Percentiles rank a stretch among this genome's conserved stretches.
These are phyloP conservation scores for Empis livida DNA, from an alignment of 2,888 invertebrate genomes.

Conservation along the genomic window DNA sequence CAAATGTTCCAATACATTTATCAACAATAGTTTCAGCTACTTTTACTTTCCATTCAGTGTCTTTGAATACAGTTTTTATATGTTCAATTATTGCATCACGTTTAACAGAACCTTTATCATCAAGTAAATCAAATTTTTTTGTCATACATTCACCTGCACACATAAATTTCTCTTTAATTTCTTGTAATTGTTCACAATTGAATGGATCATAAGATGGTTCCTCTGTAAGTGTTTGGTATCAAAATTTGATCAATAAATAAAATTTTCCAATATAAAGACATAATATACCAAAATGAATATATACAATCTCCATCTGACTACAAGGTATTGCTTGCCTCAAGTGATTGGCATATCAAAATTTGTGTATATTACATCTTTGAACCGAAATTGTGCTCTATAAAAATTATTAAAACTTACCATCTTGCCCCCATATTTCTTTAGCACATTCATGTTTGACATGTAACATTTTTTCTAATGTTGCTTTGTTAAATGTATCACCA, in stretches of 20 bases:
- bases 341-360: too few relatives aligned
- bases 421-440: constrained; percentile 12
- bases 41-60: constrained; percentile 14
- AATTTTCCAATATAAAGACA: too few relatives aligned
- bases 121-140: constrained; percentile 14
- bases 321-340: too few relatives aligned
- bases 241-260: too few relatives aligned
- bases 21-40: constrained; percentile 16
- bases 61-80: constrained; percentile 12
- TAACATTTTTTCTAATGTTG: constrained; percentile 9
- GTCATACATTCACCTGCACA: constrained; percentile 19
- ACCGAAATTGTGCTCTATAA: too few relatives aligned
- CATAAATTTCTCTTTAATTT: constrained; percentile 15
- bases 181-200: constrained; percentile 16
- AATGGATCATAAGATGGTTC: constrained; percentile 18
- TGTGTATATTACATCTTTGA: too few relatives aligned
- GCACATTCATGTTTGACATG: constrained; percentile 15
- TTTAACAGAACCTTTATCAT: constrained; percentile 14
- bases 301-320: too few relatives aligned
- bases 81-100: constrained; percentile 14
- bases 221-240: too few relatives aligned
- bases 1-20: constrained; percentile 14
- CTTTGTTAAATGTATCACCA: constrained; percentile 13
- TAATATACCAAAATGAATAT: too few relatives aligned
- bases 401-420: constrained; percentile 15